Base-by-base conservation (phyloP, 2,113 vertebrate genomes). In the Diadophis punctatus region DNA sequence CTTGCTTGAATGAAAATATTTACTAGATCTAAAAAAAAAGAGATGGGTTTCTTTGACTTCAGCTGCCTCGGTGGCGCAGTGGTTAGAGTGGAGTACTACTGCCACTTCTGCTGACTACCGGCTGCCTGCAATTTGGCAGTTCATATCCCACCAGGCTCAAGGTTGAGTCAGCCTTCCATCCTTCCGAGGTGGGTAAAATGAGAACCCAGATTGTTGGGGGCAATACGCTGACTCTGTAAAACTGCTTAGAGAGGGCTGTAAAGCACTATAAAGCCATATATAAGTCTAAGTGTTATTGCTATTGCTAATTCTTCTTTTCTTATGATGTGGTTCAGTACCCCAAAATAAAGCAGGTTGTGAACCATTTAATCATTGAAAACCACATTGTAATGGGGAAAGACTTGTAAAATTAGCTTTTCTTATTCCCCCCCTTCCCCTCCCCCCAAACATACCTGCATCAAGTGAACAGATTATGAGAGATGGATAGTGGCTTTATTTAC, bases 1-100 rank as follows among this genome's bases (percentile, higher is more conserved):
- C 11, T 89, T 89, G 68, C 85, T 60, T 85, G 52, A 89, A 84
- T 92, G 87, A 58, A 92, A 85, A 92, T 10, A 49, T 20, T 55
- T 58, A 25, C 39, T 84, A n/a, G 34, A 88, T 88, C 48, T 85
- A 85, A 89, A 80, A 60, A 80, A 60, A 89, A 84, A 53, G 68
- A 92, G 86, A 46, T 46, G 86, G 58, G 8, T 74, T 80, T 92
- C 30, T 46, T 84, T 86, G 87, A 85, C 51, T 84, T 89, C 63
- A 85, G 34, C 87, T 56, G 3, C 14, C 14, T 52, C 52, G 52
- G 52, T 52, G 52, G 52, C 52, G 52, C 2, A 16, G 52, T 52
- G 14, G 14, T 52, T 52, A 52, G 12, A 52, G 52, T 52, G 52
- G 12, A 52, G 14, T 52, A 52, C 3, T 52, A 12, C 52, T 16